Evolutionary conservation across 1,140 invertebrate genomes (phyloP), one percentile per base, ranked within the genome.

Genomic region (Cyclargus thomasi): DNA sequence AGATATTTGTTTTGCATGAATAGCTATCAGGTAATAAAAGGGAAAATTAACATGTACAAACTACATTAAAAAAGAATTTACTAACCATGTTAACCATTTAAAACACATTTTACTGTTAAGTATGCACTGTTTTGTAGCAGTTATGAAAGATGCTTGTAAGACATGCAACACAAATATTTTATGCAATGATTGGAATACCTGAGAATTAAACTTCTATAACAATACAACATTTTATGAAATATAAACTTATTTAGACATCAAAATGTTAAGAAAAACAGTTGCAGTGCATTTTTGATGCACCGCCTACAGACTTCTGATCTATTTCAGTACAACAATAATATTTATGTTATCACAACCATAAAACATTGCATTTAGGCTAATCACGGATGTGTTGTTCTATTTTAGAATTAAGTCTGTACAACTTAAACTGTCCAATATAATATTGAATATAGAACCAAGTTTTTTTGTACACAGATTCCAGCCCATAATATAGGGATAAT

Each of bases 251-350:
- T 3, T 14, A 59, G 11, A 20, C 16, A 55, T 1, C 18, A 55
- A 18, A 21, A 59, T 59, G 55, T 59, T 20, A 21, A n/a, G 10
- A 5, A 8, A 21, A 20, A 7, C 55, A 18, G 10, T 6, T 20
- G 21, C 55, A 17, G 18, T 59, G 18, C 20, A 59, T 20, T 21
- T 47, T 21, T 59, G 18, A 20, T 59, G 21, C 55, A 59, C 55
- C 18, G 11, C 21, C 55, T 20, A 6, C 0, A 21, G 53, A 7
- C 53, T 18, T 17, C 55, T 21, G 20, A 8, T 59, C 55, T 59
- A 59, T 59, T 59, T 59, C 17, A 11, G 55, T 21, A 20, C 55
- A 8, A 55, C 53, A 59, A 59, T 59, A 59, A 59, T 59, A 59
- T 59, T 59, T 59, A 59, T 59, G 55, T 59, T 59, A 59, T 20